Percentiles rank a stretch among this genome's conserved stretches.
phyloP scores from a whole-genome alignment of 1,140 invertebrate genomes.

The Myzus persicae region DNA sequence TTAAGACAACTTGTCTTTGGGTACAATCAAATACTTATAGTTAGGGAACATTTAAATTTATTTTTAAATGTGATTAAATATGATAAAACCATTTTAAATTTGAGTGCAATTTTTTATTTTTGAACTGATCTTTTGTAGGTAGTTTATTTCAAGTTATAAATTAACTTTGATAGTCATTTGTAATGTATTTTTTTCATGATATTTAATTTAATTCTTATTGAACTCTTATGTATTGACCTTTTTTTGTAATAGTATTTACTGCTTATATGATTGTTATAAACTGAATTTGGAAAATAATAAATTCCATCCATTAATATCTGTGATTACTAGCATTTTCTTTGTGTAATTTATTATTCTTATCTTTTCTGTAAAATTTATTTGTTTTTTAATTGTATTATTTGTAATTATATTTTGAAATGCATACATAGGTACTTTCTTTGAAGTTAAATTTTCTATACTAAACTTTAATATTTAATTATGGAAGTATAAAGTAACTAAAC shows the following conservation, averaged over 20 bases:
- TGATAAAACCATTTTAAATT: background rate
- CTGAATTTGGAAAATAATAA: constrained; percentile 40
- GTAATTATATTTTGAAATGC: constrained; percentile 13
- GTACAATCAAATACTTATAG: background rate
- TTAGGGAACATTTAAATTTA: background rate
- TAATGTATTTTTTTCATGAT: background rate
- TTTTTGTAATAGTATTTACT: constrained; percentile 16
- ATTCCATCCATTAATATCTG: constrained; percentile 53
- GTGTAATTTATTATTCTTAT: constrained; percentile 27
- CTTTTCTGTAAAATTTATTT: constrained; percentile 28
- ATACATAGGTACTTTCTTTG: constrained; percentile 1
- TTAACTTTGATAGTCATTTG: background rate
- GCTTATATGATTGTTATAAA: background rate
- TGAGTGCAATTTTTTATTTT: constrained; percentile 33
- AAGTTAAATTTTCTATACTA: background rate
- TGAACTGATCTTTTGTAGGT: constrained; percentile 15
- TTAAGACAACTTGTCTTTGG: background rate
- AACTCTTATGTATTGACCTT: background rate
- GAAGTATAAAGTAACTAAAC: background rate
- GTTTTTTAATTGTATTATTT: background rate
- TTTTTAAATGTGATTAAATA: constrained; percentile 3
- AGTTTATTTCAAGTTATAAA: constrained; percentile 4
- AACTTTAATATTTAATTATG: background rate
- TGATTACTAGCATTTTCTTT: constrained; percentile 51
- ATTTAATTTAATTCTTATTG: background rate